Evolutionary conservation across 1,140 invertebrate species (phyloP), one percentile per base, ranked within the genome.

Genomic region (Chrysomallon squamiferum): DNA sequence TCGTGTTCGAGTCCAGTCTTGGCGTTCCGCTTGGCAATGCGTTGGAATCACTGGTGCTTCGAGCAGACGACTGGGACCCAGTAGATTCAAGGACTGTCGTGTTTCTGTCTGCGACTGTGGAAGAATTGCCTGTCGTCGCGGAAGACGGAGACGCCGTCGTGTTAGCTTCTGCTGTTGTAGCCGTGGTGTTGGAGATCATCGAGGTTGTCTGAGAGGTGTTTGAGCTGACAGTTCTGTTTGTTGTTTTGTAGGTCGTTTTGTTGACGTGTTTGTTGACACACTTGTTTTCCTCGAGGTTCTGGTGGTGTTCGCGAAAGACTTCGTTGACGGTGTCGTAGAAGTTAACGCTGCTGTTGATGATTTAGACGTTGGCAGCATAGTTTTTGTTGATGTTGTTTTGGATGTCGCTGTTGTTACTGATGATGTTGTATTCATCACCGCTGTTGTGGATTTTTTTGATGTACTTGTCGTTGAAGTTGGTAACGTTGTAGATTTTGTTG

Each of bases 161-260:
- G n/a, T n/a, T n/a, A n/a, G n/a, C n/a, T n/a, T n/a, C n/a, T n/a
- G n/a, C n/a, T n/a, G n/a, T n/a, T n/a, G n/a, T n/a, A n/a, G n/a
- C n/a, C n/a, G n/a, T n/a, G n/a, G n/a, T n/a, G n/a, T n/a, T n/a
- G n/a, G n/a, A n/a, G n/a, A n/a, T n/a, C n/a, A n/a, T n/a, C n/a
- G n/a, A n/a, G n/a, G n/a, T n/a, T n/a, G n/a, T n/a, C n/a, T n/a
- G n/a, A n/a, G n/a, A n/a, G n/a, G n/a, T n/a, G 38, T 2, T 27
- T 2, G 9, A n/a, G 20, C n/a, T 50, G 50, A n/a, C 29, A 27
- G 20, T 20, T 20, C 18, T 18, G 38, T 18, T 58, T 33, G 41
- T 68, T 18, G n/a, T 33, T 57, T 58, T 20, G 54, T 22, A 56
- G 35, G 32, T 47, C 43, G 27, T 18, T 54, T 62, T 38, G 5